Evolutionary conservation across 2,113 vertebrate species (phyloP).

Genomic region (Menura novaehollandiae): DNA sequence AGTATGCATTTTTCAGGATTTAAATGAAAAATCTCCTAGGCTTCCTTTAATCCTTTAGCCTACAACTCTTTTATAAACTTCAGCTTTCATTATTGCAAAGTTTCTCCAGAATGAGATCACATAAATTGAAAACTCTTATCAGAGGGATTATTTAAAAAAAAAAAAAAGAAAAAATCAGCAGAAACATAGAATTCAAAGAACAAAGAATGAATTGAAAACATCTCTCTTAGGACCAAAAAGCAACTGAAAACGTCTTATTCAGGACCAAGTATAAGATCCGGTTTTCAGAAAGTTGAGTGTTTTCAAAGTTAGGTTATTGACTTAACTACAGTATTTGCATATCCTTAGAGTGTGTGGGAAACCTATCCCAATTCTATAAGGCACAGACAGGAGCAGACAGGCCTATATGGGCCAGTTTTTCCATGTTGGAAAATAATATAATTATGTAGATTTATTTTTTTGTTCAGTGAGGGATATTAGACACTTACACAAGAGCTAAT

Average conservation of each 20-base stretch:
- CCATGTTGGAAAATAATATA: neutral
- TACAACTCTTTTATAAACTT: neutral
- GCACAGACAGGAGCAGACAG: neutral
- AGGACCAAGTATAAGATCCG: neutral
- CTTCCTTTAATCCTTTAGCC: neutral
- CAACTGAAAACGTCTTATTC: neutral
- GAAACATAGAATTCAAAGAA: too few relatives aligned
- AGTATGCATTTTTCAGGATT: neutral
- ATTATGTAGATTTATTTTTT: neutral
- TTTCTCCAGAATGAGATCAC: neutral
- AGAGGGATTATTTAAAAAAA: neutral
- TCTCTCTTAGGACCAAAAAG: neutral
- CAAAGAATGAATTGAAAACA: neutral
- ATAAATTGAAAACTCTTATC: neutral
- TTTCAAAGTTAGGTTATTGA: neutral
- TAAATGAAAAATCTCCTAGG: neutral
- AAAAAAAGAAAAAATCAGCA: too few relatives aligned
- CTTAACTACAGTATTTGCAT: neutral
- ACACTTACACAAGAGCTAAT: neutral
- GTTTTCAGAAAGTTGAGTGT: neutral
- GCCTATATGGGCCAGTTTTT: neutral
- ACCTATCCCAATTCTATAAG: neutral
- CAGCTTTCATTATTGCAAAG: neutral
- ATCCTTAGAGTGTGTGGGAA: neutral
- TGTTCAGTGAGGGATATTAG: neutral